Evolutionary conservation across 1,140 invertebrate species (phyloP), one percentile per base, ranked within the genome.

Genomic region (Aphelenchoides besseyi): DNA sequence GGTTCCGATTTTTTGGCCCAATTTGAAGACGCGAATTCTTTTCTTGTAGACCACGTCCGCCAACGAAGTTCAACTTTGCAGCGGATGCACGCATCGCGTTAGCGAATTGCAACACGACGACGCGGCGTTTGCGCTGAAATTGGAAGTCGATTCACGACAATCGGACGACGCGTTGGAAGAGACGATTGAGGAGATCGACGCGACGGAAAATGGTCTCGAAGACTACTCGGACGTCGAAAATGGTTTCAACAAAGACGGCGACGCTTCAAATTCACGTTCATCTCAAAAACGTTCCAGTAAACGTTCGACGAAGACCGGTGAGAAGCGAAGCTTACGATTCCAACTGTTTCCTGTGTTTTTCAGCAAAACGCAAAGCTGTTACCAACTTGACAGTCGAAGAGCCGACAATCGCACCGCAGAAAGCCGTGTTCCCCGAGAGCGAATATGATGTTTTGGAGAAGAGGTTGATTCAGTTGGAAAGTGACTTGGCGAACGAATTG

Each of bases 371-470:
- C 41, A 48, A 48, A 48, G 18, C 5, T 8, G 55, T 59, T 23
- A 12, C 32, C 5, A 59, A 59, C 55, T 8, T 8, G 5, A 48
- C 55, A 33, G 55, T 8, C 5, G 55, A 8, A 5, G 18, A 59
- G 55, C 23, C 5, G 5, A 5, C 37, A n/a, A 33, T 59, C 12
- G 5, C 5, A 33, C 55, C 5, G 18, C 16, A 28, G 63, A 66
- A 66, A 53, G 63, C 36, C 32, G 30, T 66, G 12, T 66, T 66
- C 30, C 63, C 63, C 1, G 63, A 66, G 36, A 66, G 63, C 36
- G 63, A 66, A 23, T 66, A 66, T 53, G 63, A 66, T 53, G 36
- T 66, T 37, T 33, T 66, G 32, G 63, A 66, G 32, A 66, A 66
- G 36, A 37, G 32, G 36, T 30, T 66, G 12, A 66, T 66, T 32